phyloP scores from a whole-genome alignment of 2,113 vertebrate genomes.

The Carassius gibelio region DNA sequence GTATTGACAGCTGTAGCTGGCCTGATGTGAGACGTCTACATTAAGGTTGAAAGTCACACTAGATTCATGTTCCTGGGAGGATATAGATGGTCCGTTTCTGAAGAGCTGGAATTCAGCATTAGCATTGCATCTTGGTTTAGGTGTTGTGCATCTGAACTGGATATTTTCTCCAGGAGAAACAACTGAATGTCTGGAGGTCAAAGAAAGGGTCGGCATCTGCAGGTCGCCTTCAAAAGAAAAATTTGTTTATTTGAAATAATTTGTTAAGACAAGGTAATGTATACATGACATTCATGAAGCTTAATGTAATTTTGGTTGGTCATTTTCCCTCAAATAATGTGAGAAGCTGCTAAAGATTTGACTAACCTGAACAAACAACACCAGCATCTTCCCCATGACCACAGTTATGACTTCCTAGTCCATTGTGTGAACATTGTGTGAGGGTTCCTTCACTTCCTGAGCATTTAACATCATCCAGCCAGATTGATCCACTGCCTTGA shows the following conservation, averaged over 20 bases:
- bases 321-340: not conserved
- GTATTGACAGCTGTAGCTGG: slow-evolving; percentile 51
- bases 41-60: slow-evolving; percentile 13
- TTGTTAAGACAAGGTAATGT: no score
- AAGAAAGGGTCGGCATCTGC: slow-evolving; percentile 49
- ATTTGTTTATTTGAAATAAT: no score
- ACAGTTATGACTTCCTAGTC: slow-evolving; percentile 56
- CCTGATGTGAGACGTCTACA: slow-evolving; percentile 35
- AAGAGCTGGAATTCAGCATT: slow-evolving; percentile 36
- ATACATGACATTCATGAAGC: no score
- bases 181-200: slow-evolving; percentile 10
- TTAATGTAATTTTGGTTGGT: not conserved
- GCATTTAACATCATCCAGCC: slow-evolving; percentile 69
- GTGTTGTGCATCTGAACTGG: slow-evolving; percentile 41
- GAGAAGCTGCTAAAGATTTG: not conserved
- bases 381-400: slow-evolving; percentile 68
- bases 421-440: slow-evolving; percentile 53
- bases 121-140: slow-evolving; percentile 17
- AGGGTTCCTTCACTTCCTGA: slow-evolving; percentile 58
- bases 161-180: slow-evolving; percentile 43
- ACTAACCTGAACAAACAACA: slow-evolving; percentile 69
- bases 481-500: slow-evolving; percentile 59
- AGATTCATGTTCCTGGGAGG: not conserved
- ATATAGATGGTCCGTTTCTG: not conserved
- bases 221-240: slow-evolving; percentile 59